Base-by-base conservation (phyloP, 2,888 invertebrate species). In the Yponomeuta plumbellus region DNA sequence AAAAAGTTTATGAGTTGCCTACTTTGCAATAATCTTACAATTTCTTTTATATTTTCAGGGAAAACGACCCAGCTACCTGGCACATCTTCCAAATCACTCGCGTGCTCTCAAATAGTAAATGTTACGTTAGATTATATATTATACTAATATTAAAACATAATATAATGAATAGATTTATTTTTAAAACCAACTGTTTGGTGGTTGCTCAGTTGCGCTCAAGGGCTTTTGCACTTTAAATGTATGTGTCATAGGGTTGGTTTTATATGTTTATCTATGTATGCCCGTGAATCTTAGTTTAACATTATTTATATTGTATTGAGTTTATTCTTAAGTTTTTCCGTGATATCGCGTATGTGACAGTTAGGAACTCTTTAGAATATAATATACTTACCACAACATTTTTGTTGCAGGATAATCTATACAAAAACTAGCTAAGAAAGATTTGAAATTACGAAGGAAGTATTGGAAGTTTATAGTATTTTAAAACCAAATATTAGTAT, bases 51-150 rank as follows among this genome's bases (percentile, higher is more conserved):
- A 61, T 61, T 61, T 61, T 61, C 61, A 61, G 61, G 61, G 23
- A 61, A 11, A n/a, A 63, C 67, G 65, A 68, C 34, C 52, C 63
- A 40, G 58, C 65, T 23, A 13, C 64, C 67, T 34, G 17, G 44
- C 44, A 68, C 11, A 66, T 65, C 68, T 69, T 67, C 64, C 68
- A 63, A 68, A 66, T 66, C 69, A 62, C 70, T 72, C 8, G 70
- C 73, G 72, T 73, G 82, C 84, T 85, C 85, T 85, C 85, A 83
- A 80, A 77, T 80, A 80, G 76, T 75, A 72, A 75, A 76, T 26
- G 44, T 21, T 21, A 22, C 20, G 20, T 40, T 61, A 61, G 10
- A 61, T 22, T 11, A 21, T 20, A 59, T 13, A 23, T 21, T 52
- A 61, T 21, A 26, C 26, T 61, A 23, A 34, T 34, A 13, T 8